These are phyloP conservation scores for Ochropacha duplaris DNA, from an alignment of 2,888 invertebrate species.

Conservation along the genomic window DNA sequence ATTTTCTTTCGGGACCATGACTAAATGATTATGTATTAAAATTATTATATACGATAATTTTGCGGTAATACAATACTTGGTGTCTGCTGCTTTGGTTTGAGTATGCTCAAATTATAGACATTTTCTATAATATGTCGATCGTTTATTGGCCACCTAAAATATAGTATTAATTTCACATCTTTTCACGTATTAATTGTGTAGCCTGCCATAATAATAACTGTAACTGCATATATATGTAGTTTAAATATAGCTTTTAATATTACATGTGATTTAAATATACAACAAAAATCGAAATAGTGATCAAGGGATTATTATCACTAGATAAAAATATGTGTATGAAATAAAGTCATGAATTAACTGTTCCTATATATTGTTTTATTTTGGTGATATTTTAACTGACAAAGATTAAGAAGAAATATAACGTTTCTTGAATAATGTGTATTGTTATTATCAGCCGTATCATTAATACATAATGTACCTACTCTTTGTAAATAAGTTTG, in stretches of 20 bases:
- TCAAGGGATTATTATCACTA: slow-evolving; percentile 67
- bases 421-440: too few species aligned
- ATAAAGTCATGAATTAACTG: slow-evolving; percentile 75
- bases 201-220: slow-evolving; percentile 60
- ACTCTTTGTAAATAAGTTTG: too few species aligned
- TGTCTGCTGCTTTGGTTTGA: background rate
- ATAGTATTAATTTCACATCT: slow-evolving; percentile 18
- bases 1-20: slow-evolving; percentile 63
- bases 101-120: background rate
- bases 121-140: background rate
- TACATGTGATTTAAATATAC: slow-evolving; percentile 71
- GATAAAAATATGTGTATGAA: slow-evolving; percentile 68
- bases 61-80: background rate
- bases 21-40: slow-evolving; percentile 38
- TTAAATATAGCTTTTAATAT: slow-evolving; percentile 54
- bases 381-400: too few species aligned
- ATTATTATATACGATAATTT: slow-evolving; percentile 19
- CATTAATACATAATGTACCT: too few species aligned
- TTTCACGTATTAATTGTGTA: slow-evolving; percentile 48
- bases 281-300: slow-evolving; percentile 55
- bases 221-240: slow-evolving; percentile 24
- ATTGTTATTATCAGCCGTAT: too few species aligned
- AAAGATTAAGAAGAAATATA: too few species aligned
- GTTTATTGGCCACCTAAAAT: background rate
- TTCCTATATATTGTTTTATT: slow-evolving; percentile 47